Conservation (phyloP, 2,797 vertebrate genomes). For the Characodon lateralis region DNA sequence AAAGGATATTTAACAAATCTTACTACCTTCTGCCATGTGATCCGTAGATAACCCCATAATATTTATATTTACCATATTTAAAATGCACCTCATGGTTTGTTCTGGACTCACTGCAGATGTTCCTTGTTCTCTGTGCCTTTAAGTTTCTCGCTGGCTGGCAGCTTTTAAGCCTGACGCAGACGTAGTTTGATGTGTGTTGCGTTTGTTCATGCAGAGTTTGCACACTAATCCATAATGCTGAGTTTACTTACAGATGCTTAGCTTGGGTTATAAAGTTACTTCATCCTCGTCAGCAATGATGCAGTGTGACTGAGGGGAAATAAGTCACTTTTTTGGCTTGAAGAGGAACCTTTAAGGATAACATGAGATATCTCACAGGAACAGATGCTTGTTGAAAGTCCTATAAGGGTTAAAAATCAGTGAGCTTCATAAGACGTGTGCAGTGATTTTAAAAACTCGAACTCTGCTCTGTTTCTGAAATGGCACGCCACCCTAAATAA, state of each 20-base stretch:
- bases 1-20: background rate
- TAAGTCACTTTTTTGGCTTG: background rate
- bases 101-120: constrained; percentile 2
- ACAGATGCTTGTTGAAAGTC: background rate
- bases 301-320: background rate
- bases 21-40: background rate
- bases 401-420: constrained; percentile 24
- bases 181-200: background rate
- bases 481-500: constrained; percentile 28
- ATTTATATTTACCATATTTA: background rate
- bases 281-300: background rate
- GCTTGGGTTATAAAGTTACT: background rate
- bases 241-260: constrained; percentile 1
- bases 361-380: background rate
- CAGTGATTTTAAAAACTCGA: constrained; percentile 29
- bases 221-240: background rate
- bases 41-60: background rate
- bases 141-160: constrained; percentile 17
- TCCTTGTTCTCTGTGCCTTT: constrained; percentile 9
- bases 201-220: constrained; percentile 6
- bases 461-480: constrained; percentile 14
- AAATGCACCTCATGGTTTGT: constrained; percentile 15
- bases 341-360: constrained; percentile 10
- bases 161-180: constrained; percentile 17
- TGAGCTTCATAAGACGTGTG: constrained; percentile 16